Base-by-base conservation (phyloP, 2,888 invertebrate species). In the Zhengitettix transpicula region DNA sequence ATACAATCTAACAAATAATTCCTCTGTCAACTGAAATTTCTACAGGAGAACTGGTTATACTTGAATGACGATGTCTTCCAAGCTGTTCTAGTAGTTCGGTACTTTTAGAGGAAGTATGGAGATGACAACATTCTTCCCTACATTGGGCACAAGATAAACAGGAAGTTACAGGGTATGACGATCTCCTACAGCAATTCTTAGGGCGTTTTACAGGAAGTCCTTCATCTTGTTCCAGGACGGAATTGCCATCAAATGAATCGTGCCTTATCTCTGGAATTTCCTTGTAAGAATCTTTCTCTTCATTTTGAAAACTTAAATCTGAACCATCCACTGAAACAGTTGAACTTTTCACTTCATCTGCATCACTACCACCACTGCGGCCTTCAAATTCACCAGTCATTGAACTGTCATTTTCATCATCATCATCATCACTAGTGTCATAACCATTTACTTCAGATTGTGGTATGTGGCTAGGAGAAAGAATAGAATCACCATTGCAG, bases 131-230 rank as follows among this genome's bases (percentile, higher is more conserved):
- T 51, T 73, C 71, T 55, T 74, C 69, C 59, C 74, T 75, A 66
- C 75, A 75, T 66, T 75, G 74, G 61, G 74, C 69, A 69, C 76
- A 76, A 11, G 73, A 75, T 74, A 73, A 75, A 75, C 72, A 76
- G 1, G 61, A 57, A 12, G 52, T 42, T 12, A 61, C 47, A 14
- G 61, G 59, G 17, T 55, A 63, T 10, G 60, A 40, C 1, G 58
- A 28, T 40, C 57, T 40, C n/a, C 60, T 54, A 14, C 59, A 55
- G 54, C 60, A 63, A 55, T 63, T 63, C 59, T 63, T 63, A 11
- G 63, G 60, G 7, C 63, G 58, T 56, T 63, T 63, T 68, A 82
- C 83, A 75, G 77, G 64, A 82, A 81, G 65, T 81, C 77, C 64
- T 78, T 76, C 47, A 12, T 47, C 47, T n/a, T 47, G 28, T 5